Evolutionary conservation across 2,888 invertebrate species (phyloP), one percentile per base, ranked within the genome.

Genomic region (Choreutis nemorana): DNA sequence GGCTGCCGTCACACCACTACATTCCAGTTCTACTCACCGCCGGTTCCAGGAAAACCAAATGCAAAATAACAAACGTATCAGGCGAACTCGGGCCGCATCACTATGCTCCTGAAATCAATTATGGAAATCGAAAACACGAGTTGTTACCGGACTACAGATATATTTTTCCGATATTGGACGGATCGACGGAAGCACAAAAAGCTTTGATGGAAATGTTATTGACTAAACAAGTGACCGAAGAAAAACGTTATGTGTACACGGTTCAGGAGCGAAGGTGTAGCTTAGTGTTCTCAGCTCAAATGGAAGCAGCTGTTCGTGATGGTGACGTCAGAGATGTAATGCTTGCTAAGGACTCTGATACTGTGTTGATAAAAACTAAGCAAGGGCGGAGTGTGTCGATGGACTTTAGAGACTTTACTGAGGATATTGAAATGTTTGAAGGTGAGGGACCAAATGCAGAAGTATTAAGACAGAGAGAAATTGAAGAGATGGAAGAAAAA

Each of bases 251-350:
- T 50, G 89, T 90, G 25, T 91, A 91, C 52, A 86, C 87, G 11
- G 87, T 91, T 18, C 82, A 86, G 44, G 89, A 90, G 45, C 82
- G 86, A 48, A 82, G 84, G 55, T 89, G 87, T 54, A 87, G 87
- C 46, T 81, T 91, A 41, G 87, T 91, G 23, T 85, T 91, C 44
- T 83, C 89, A 3, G 86, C 88, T 20, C 82, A 82, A 34, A 79
- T 90, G 51, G 91, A 91, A 58, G 84, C 86, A 7, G 90, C 90
- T 3, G 87, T 90, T 27, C 77, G 89, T 12, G 87, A 89, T 44
- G 90, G 90, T 30, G 89, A 90, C 43, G 86, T 91, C 16, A 81
- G 85, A 33, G 89, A 90, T 49, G 86, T 91, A 2, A 84, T 90
- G 83, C 70, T 91, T 10, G 89, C 89, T 3, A 86, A 89, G 47